Evolutionary conservation across 2,888 invertebrate species (phyloP), one percentile per base, ranked within the genome.

Genomic region (Bursaphelenchus okinawaensis): DNA sequence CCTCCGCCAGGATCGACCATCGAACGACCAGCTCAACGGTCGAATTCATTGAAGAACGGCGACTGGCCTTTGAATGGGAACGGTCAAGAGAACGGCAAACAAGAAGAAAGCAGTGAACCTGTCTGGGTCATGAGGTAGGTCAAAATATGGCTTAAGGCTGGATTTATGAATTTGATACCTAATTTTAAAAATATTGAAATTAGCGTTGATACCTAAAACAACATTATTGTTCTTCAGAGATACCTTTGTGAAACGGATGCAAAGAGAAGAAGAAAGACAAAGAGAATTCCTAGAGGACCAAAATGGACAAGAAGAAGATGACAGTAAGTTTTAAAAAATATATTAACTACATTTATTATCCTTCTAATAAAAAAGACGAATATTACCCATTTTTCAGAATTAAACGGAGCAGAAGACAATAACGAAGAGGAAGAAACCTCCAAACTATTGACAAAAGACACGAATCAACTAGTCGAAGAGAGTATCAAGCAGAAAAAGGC

Each of bases 341-440:
- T 22, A 67, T 0, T 19, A 0, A 66, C 20, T 16, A 55, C 22
- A 54, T 20, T 54, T 7, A 24, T 1, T n/a, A n/a, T n/a, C n/a
- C n/a, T n/a, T n/a, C n/a, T n/a, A n/a, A n/a, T n/a, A n/a, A n/a
- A n/a, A 19, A 29, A 20, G 29, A 28, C 26, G n/a, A 52, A 65
- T 27, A 24, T n/a, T n/a, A 66, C 29, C 16, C 31, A 19, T 9
- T 16, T 40, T 28, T 54, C 63, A 68, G 62, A 66, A 22, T 24
- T 52, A 19, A 27, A 20, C 24, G 66, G 28, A 31, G 24, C 27
- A 8, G 51, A 40, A 24, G 76, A 68, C n/a, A 70, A 70, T 22
- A 73, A 73, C 28, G 79, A 74, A 76, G 84, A 84, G 70, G 92
- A 93, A 26, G 95, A 95, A 82, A 96, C 95, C 0, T 95, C 96